Conservation (phyloP, 2,113 vertebrate genomes). For the Hydropotes inermis region DNA sequence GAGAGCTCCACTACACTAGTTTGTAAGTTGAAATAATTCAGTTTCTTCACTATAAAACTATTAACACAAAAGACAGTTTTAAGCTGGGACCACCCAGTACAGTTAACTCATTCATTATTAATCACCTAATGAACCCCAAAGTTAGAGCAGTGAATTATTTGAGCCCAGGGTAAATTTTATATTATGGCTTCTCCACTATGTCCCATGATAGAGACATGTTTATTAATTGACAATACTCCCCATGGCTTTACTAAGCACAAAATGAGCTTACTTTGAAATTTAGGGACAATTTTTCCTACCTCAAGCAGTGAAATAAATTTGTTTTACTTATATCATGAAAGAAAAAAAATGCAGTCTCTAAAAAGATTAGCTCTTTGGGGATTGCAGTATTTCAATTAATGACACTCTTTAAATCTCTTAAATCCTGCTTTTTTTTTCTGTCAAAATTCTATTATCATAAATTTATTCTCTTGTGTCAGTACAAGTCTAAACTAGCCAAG, state of each 20-base stretch:
- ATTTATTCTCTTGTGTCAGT: constrained; percentile 47
- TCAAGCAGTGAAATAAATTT: constrained; percentile 29
- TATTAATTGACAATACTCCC: neutral
- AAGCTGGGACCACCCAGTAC: neutral
- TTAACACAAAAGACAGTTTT: neutral
- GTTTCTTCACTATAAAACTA: neutral
- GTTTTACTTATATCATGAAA: neutral
- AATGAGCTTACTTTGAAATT: constrained; percentile 1
- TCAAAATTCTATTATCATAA: constrained; percentile 50
- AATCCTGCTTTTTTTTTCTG: neutral
- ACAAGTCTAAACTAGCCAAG: constrained; percentile 46
- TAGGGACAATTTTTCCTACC: neutral
- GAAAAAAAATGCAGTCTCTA: neutral
- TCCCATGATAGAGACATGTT: neutral
- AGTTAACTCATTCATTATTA: neutral
- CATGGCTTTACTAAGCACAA: neutral
- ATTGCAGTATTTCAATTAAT: constrained; percentile 54
- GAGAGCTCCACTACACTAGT: neutral
- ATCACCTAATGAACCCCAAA: neutral
- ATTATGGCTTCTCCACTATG: neutral
- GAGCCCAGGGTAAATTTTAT: neutral
- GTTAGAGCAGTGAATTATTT: neutral
- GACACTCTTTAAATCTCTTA: constrained; percentile 32
- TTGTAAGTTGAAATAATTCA: neutral
- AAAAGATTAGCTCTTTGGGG: constrained; percentile 42